Evolutionary conservation across 2,888 invertebrate genomes (phyloP).

Genomic region (Stenchaetothrips biformis): DNA sequence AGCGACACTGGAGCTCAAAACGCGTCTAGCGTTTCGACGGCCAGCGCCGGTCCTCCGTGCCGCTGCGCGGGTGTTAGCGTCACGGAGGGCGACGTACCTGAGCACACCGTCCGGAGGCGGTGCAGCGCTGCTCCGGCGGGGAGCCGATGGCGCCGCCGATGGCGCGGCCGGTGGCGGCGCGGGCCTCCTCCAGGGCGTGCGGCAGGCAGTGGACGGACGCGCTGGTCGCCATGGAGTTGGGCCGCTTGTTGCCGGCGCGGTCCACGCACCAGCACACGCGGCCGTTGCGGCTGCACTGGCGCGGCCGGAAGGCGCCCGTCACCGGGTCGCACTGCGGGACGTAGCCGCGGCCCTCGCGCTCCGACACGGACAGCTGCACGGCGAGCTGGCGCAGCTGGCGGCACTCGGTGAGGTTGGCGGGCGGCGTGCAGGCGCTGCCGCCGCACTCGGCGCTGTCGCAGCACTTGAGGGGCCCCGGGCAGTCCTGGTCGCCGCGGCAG

Average conservation of each 20-base stretch:
- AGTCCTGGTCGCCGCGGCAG: slow-evolving; percentile 75
- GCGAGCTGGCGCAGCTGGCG: slow-evolving; percentile 72
- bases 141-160: not conserved
- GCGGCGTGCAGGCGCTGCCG: slow-evolving; percentile 64
- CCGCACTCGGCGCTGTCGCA: slow-evolving; percentile 65
- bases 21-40: no score
- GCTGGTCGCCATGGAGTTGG: slow-evolving; percentile 74
- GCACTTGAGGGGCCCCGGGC: slow-evolving; percentile 76
- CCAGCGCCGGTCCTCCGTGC: no score
- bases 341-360: slow-evolving; percentile 75
- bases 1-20: no score
- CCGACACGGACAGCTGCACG: slow-evolving; percentile 69
- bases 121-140: not conserved
- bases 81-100: not conserved
- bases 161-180: not conserved
- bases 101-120: slow-evolving; percentile 39
- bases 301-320: slow-evolving; percentile 62
- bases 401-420: slow-evolving; percentile 64
- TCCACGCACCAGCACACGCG: slow-evolving; percentile 76
- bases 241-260: slow-evolving; percentile 65
- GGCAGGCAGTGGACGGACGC: slow-evolving; percentile 60
- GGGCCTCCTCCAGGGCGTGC: slow-evolving; percentile 27
- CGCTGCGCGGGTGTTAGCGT: no score
- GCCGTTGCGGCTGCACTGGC: slow-evolving; percentile 78
- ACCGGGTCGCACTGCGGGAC: slow-evolving; percentile 69